Evolutionary conservation across 2,797 vertebrate species (phyloP), one percentile per base, ranked within the genome.

Genomic region (Takifugu ocellatus): DNA sequence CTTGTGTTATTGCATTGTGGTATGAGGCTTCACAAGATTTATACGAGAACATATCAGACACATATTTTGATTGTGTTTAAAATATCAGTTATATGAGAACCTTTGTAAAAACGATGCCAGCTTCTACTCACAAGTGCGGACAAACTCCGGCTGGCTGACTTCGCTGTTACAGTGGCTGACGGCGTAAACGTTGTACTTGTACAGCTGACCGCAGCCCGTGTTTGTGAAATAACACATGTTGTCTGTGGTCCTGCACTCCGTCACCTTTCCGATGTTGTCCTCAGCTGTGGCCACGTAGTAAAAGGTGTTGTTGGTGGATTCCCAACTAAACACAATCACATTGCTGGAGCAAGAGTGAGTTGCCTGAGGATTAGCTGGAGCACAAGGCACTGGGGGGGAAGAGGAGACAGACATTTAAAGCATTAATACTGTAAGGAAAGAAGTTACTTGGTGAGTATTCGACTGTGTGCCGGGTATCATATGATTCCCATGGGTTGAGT

Each of bases 211-310:
- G 16, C 93, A 94, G 42, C 3, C 56, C 0, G 68, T 72, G 11
- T 89, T 62, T 1, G 89, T 87, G 72, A 92, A 94, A 82, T 42
- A 83, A 70, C 93, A 94, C 7, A 0, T 25, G 21, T 25, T 83
- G 9, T 83, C 86, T 15, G 7, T 0, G 2, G 92, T 93, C 49
- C 50, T 50, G 53, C 92, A 94, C 49, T 83, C 51, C 0, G 43
- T 74, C 12, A 0, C 36, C 8, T 3, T 2, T 3, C 82, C 86
- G 0, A 50, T 57, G 2, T 56, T 60, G 61, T 88, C 86, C 47
- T 61, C 26, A 5, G 88, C 78, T 0, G 5, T 78, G 1, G 90
- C 91, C 15, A 81, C 78, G 8, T 94, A 94, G 74, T 74, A 88
- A 0, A 31, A 1, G 5, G 91, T 89, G 67, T 88, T 87, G 74